Evolutionary conservation across 2,888 invertebrate species (phyloP).

Genomic region (Apotomis turbidana): DNA sequence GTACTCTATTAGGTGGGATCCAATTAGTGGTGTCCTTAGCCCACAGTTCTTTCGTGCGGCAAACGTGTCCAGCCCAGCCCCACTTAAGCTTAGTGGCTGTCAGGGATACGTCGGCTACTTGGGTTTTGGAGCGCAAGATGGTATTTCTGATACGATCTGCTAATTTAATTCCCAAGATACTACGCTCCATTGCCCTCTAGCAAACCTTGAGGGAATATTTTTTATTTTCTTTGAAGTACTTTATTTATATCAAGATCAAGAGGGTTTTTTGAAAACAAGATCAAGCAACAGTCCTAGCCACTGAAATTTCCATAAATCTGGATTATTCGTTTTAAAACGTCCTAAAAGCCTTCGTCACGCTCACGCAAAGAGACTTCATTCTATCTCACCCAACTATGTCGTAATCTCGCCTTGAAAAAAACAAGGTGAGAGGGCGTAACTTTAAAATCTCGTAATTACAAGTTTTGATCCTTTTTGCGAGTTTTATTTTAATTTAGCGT

Average conservation of each 20-base stretch:
- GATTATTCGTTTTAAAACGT: background rate
- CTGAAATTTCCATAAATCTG: background rate
- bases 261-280: slow-evolving; percentile 1
- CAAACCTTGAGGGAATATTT: too few relatives aligned
- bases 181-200: too few relatives aligned
- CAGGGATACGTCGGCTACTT: too few relatives aligned
- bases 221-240: background rate
- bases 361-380: background rate
- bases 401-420: background rate
- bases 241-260: background rate
- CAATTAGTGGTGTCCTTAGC: too few relatives aligned
- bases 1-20: too few relatives aligned
- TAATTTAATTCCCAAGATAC: too few relatives aligned
- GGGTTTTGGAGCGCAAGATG: too few relatives aligned
- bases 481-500: slow-evolving; percentile 36
- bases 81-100: too few relatives aligned
- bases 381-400: background rate
- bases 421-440: slow-evolving; percentile 19
- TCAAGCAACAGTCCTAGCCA: background rate
- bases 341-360: background rate
- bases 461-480: slow-evolving; percentile 35
- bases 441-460: slow-evolving; percentile 36
- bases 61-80: too few relatives aligned
- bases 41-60: too few relatives aligned
- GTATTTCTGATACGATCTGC: too few relatives aligned